Conservation (phyloP, 92 coral and sea anemone genomes). For the Heliopora coerulea region DNA sequence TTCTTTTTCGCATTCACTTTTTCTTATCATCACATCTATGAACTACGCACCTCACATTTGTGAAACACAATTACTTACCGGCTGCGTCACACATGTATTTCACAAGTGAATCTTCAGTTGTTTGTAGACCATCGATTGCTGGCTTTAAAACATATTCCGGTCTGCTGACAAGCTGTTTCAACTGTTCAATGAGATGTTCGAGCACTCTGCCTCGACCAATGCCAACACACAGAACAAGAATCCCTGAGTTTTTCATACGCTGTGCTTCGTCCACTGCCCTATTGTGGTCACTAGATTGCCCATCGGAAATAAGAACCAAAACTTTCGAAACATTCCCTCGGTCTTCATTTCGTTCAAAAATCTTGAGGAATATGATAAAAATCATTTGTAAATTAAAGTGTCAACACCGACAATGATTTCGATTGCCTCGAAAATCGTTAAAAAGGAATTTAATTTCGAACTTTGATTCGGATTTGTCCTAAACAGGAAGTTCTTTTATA, state of each 20-base stretch:
- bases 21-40: too few relatives aligned
- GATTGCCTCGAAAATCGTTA: too few relatives aligned
- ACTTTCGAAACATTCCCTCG: constrained; percentile 29
- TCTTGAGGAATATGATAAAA: neutral
- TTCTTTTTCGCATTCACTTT: too few relatives aligned
- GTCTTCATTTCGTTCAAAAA: constrained; percentile 3
- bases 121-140: neutral
- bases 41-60: too few relatives aligned
- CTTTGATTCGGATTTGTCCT: too few relatives aligned
- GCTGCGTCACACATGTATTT: constrained; percentile 25
- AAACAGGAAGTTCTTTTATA: too few relatives aligned
- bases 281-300: constrained; percentile 28
- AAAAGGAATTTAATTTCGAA: too few relatives aligned
- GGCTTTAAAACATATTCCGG: constrained; percentile 27
- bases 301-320: constrained; percentile 17
- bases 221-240: constrained; percentile 23
- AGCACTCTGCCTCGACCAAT: constrained; percentile 7
- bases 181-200: constrained; percentile 4
- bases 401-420: too few relatives aligned
- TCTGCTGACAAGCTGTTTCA: constrained; percentile 35
- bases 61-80: constrained; percentile 33
- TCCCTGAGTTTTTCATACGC: constrained; percentile 13
- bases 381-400: too few relatives aligned
- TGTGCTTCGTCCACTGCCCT: constrained; percentile 5
- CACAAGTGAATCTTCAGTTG: constrained; percentile 12